Evolutionary conservation across 2,797 vertebrate genomes (phyloP), one percentile per base, ranked within the genome.

Genomic region (Mustela erminea): DNA sequence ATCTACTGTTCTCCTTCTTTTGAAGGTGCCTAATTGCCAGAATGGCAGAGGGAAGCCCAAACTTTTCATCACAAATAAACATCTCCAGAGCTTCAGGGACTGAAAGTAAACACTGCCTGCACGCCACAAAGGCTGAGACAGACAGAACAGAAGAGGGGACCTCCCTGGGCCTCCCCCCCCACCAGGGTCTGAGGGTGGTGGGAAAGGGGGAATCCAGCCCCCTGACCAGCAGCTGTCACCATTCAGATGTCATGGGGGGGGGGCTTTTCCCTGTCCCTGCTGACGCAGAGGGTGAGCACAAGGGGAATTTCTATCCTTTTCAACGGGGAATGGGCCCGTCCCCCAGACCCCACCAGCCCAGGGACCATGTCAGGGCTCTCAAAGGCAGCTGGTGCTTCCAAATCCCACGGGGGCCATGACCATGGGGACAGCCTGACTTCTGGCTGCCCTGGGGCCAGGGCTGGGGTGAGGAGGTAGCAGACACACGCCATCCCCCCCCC

Each of bases 281-380:
- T 2, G 25, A 60, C 62, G 38, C 49, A 82, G 23, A 62, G 20
- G 43, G 32, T 35, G 66, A 43, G 18, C 3, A 4, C 4, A 21
- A 1, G 10, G 64, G 77, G 77, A 64, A 90, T 66, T 80, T 68
- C 93, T 35, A 84, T 82, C 84, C 96, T 92, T 90, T 87, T 62
- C 54, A 77, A 17, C 43, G 25, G 3, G 43, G 54, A 62, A 20
- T 6, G 14, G 74, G 66, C 83, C 81, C 14, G 5, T 17, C 17
- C 84, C 72, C 85, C 93, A 20, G n/a, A 85, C 29, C 56, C 75
- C n/a, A 12, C 29, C 13, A 13, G 60, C 62, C 87, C 49, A 58
- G 78, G 32, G 46, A 68, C 91, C 35, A 1, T 0, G 4, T 62
- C 89, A 80, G 35, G 23, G 72, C 77, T 68, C 80, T 93, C 4